These are phyloP conservation scores for Athene cunicularia DNA, from an alignment of 2,113 vertebrate species.

Conservation along the genomic window DNA sequence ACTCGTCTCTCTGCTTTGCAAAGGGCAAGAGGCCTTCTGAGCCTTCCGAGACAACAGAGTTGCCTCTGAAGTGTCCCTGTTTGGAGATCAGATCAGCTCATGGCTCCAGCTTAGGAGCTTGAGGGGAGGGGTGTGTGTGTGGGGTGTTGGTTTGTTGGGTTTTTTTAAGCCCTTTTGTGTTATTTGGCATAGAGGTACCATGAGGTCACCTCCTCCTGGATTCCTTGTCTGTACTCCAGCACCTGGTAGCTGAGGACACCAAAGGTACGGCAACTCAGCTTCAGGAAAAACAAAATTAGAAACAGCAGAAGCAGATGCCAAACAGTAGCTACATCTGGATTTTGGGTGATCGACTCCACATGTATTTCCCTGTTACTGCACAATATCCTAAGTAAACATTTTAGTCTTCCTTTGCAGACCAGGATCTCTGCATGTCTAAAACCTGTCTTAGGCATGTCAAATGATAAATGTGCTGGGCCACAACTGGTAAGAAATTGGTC, in stretches of 20 bases:
- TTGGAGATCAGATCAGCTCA: neutral
- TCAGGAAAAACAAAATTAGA: slow-evolving; percentile 40
- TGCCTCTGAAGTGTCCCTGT: neutral
- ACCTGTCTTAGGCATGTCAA: neutral
- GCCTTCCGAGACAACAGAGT: neutral
- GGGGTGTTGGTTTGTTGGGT: neutral
- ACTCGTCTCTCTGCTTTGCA: neutral
- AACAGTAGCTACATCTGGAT: slow-evolving; percentile 70
- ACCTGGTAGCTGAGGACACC: neutral
- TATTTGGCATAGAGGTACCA: neutral
- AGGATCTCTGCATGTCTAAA: neutral
- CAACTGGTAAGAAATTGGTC: neutral
- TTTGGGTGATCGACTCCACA: slow-evolving; percentile 57
- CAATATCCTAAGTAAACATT: neutral
- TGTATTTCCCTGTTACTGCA: slow-evolving; percentile 41
- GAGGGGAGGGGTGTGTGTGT: too few species aligned
- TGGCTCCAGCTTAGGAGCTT: neutral
- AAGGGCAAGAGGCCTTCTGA: neutral
- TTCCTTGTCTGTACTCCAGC: neutral
- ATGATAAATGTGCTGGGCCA: neutral
- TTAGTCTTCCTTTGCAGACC: neutral
- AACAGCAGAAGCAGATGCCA: slow-evolving; percentile 52
- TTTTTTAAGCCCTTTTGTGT: neutral
- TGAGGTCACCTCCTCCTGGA: neutral
- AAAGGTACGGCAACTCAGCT: neutral